Base-by-base conservation (phyloP, 1,140 invertebrate genomes). In the Saccostrea glomerata region DNA sequence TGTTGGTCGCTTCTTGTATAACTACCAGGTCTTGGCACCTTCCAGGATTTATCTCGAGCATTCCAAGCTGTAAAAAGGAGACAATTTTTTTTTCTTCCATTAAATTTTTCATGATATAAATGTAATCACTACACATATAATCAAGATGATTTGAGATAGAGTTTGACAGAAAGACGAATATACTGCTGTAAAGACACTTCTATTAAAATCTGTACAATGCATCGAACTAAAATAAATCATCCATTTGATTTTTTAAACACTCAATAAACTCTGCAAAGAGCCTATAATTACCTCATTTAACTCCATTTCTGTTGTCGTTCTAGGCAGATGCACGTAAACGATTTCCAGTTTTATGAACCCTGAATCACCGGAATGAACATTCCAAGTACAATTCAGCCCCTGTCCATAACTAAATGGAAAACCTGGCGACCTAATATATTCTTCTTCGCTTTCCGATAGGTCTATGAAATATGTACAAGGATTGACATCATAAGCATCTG, bases 21-120 rank as follows among this genome's bases (percentile, higher is more conserved):
- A 30, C 25, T 30, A 77, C 15, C 7, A 30, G 23, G 47, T 89
- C 88, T 60, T 77, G 23, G 77, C 85, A 89, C 23, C 2, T 13
- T 36, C 86, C 85, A 11, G 86, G 86, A 84, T 87, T 86, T 17
- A 89, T 84, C 17, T 86, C 86, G 47, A 82, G 83, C 15, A 86
- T 47, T 63, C 85, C 86, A 55, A 86, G 17, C 86, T 87, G 60
- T 54, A 5, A 47, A 2, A 47, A 6, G 47, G 5, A 47, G 47
- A 9, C 9, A 5, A 47, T 47, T 47, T 47, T 47, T 47, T 7
- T 6, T 7, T 36, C 1, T 7, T 47, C 47, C 2, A 0, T 6
- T 3, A 6, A 47, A 47, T 47, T 6, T 0, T 7, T 47, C 47
- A 47, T 47, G 2, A 47, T 47, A 47, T 47, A 47, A 47, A 47